Evolutionary conservation across 2,888 invertebrate species (phyloP), one percentile per base, ranked within the genome.

Genomic region (Eupeodes latifasciatus): DNA sequence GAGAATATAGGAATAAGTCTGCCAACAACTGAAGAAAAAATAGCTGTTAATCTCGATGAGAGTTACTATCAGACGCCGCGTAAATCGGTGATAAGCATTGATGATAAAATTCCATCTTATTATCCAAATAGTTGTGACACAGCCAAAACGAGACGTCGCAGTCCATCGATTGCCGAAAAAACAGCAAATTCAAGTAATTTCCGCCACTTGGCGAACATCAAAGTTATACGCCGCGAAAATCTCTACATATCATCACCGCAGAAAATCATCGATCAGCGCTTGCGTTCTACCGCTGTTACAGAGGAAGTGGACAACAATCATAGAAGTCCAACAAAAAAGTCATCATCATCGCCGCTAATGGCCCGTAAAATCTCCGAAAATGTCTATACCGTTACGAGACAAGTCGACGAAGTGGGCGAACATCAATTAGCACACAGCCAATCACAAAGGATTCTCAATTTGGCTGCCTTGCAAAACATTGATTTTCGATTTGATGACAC

Each of bases 91-190:
- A 92, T 92, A 6, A 92, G 93, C 69, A 91, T 94, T 44, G 94
- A 94, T 81, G 94, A 94, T 4, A 94, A 94, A 89, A 90, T 93
- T 80, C 92, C 94, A 11, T 94, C 94, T 0, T 94, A 94, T 80
- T 93, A 93, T 91, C 94, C 94, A 14, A 94, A 94, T 78, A 92
- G 92, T 81, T 92, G 92, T 84, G 93, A 93, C 88, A 92, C 92
- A 0, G 74, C 90, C 5, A 93, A 92, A 90, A 91, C 90, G 53
- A 91, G 91, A 40, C 91, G 92, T 6, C 91, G 90, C 40, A 91
- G 92, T 71, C 91, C 55, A 87, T 90, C 90, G 34, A 82, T 67
- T 9, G 57, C 89, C n/a, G 84, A 91, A 78, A 90, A 89, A 75
- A 51, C 89, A 12, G 16, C 85, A 27, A 76, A 88, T 19, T 81